Evolutionary conservation across 2,113 vertebrate species (phyloP).

Genomic region (Astur gentilis): DNA sequence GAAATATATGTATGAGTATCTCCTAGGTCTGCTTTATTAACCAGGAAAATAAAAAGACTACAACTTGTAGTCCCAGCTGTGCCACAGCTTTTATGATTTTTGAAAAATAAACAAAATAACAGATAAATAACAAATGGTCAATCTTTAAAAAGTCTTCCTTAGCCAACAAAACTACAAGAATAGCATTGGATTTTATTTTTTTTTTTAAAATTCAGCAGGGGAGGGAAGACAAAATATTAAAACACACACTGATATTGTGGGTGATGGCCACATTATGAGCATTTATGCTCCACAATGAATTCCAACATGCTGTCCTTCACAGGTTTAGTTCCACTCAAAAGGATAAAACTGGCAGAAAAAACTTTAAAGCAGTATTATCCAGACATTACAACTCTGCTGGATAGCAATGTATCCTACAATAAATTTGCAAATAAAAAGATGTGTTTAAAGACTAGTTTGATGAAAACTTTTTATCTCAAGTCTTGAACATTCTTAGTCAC

Average conservation of each 20-base stretch:
- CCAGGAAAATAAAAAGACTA: neutral
- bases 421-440: neutral
- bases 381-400: neutral
- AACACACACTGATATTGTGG: neutral
- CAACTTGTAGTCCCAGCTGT: neutral
- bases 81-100: neutral
- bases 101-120: neutral
- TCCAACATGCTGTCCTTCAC: neutral
- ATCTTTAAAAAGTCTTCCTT: neutral
- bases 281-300: neutral
- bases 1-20: neutral
- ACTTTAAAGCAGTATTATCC: neutral
- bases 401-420: neutral
- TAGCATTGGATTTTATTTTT: neutral
- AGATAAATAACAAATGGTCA: neutral
- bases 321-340: neutral
- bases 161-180: neutral
- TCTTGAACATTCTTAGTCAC: neutral
- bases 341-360: neutral
- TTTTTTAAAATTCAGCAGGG: rapidly evolving
- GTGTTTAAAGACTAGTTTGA: neutral
- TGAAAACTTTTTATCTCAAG: neutral
- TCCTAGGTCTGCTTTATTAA: neutral
- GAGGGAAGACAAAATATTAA: neutral
- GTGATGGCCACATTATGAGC: neutral